These are phyloP conservation scores for Harpagifer antarcticus DNA, from an alignment of 2,797 vertebrate genomes.

Conservation along the genomic window DNA sequence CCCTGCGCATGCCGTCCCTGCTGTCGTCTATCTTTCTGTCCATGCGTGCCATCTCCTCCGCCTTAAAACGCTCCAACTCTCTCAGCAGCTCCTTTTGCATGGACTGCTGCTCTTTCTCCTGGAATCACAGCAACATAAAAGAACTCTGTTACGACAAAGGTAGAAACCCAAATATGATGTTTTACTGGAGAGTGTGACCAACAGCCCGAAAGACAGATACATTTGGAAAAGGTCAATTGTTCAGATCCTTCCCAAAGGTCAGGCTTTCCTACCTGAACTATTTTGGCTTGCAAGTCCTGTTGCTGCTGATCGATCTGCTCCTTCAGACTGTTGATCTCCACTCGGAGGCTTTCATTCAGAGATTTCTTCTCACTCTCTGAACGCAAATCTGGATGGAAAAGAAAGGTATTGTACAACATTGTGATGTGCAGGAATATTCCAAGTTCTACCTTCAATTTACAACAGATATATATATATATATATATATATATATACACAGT, in stretches of 20 bases:
- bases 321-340: slow-evolving; percentile 89
- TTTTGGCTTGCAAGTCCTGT: slow-evolving; percentile 80
- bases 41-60: slow-evolving; percentile 90
- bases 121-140: slow-evolving; percentile 27
- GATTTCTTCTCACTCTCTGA: slow-evolving; percentile 87
- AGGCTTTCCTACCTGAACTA: slow-evolving; percentile 85
- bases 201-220: background rate
- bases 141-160: too few species aligned
- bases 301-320: slow-evolving; percentile 90
- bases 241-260: background rate
- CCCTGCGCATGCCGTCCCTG: slow-evolving; percentile 90
- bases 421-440: too few species aligned
- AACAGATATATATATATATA: background rate
- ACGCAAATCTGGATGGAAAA: slow-evolving; percentile 51
- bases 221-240: background rate
- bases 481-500: too few species aligned
- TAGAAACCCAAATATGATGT: background rate
- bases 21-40: slow-evolving; percentile 91
- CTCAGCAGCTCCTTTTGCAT: slow-evolving; percentile 89
- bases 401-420: too few species aligned
- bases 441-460: background rate
- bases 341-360: slow-evolving; percentile 85
- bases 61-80: slow-evolving; percentile 91
- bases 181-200: too few species aligned
- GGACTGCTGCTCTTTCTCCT: slow-evolving; percentile 91